A percentile compares a stretch with the other conserved stretches of the same genome.
Conservation (phyloP, 2,797 vertebrate species). For the Hippocampus kuda region DNA sequence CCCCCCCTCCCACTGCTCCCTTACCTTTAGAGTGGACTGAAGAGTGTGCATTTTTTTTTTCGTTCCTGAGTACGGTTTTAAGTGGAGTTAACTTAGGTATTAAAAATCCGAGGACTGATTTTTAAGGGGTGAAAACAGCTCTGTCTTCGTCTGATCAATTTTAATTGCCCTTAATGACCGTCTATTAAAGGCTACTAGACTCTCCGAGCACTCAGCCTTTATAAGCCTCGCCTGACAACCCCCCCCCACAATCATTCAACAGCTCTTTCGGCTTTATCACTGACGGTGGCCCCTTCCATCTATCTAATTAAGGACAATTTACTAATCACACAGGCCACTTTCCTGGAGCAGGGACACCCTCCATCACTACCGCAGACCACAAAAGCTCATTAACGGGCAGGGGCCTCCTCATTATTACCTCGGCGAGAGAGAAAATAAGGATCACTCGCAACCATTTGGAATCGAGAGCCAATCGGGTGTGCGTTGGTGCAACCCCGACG, state of each 20-base stretch:
- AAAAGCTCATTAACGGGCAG: slow-evolving; percentile 66
- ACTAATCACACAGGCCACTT: slow-evolving; percentile 64
- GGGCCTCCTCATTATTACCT: slow-evolving; percentile 24
- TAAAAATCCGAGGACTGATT: background rate
- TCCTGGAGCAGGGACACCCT: slow-evolving; percentile 54
- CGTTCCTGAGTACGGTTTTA: background rate
- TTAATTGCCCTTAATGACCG: slow-evolving; percentile 51
- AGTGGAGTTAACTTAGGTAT: background rate
- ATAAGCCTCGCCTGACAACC: slow-evolving; percentile 41
- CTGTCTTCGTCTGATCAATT: slow-evolving; percentile 44
- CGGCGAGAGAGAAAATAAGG: slow-evolving; percentile 31
- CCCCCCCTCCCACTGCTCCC: background rate
- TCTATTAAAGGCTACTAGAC: slow-evolving; percentile 41
- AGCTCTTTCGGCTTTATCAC: slow-evolving; percentile 69
- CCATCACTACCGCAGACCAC: slow-evolving; percentile 58
- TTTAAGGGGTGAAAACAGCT: slow-evolving; percentile 15
- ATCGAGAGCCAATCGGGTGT: slow-evolving; percentile 44
- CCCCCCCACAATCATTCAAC: slow-evolving; percentile 44
- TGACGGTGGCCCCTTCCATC: slow-evolving; percentile 71
- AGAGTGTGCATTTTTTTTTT: background rate
- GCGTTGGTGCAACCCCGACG: slow-evolving; percentile 11
- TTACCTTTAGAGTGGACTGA: background rate
- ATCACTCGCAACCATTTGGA: slow-evolving; percentile 51
- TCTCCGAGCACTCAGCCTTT: slow-evolving; percentile 38
- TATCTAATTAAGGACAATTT: slow-evolving; percentile 78